Conservation (phyloP, 2,888 invertebrate species). For the Agrotis exclamationis region DNA sequence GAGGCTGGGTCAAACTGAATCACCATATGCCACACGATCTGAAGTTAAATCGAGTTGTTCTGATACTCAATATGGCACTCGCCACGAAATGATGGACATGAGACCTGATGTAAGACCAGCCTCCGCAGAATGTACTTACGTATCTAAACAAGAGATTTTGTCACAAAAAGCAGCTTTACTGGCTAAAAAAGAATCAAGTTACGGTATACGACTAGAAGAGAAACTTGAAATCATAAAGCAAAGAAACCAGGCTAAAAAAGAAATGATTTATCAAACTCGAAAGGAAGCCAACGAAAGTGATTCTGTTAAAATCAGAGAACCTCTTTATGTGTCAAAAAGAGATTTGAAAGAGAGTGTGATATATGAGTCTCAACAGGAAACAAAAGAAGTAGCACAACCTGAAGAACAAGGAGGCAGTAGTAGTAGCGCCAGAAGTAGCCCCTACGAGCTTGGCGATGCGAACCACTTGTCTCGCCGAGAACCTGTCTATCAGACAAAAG, state of each 20-base stretch:
- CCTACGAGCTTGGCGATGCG: slow-evolving; percentile 88
- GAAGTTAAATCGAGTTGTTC: slow-evolving; percentile 88
- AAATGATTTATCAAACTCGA: slow-evolving; percentile 89
- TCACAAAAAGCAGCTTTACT: slow-evolving; percentile 88
- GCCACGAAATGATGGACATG: slow-evolving; percentile 79
- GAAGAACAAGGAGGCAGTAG: slow-evolving; percentile 69
- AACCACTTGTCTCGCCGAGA: slow-evolving; percentile 89
- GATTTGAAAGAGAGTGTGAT: slow-evolving; percentile 89
- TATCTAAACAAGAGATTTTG: slow-evolving; percentile 89
- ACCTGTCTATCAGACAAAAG: slow-evolving; percentile 86
- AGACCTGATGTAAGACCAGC: slow-evolving; percentile 82
- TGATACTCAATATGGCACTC: slow-evolving; percentile 80
- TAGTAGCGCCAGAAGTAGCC: slow-evolving; percentile 84
- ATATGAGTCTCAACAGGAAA: slow-evolving; percentile 89
- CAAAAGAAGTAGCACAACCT: slow-evolving; percentile 78
- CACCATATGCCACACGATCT: slow-evolving; percentile 82
- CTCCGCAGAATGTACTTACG: slow-evolving; percentile 88
- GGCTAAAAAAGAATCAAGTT: slow-evolving; percentile 86
- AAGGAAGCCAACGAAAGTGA: slow-evolving; percentile 88
- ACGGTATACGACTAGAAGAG: slow-evolving; percentile 84
- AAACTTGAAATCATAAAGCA: slow-evolving; percentile 90
- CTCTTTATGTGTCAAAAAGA: slow-evolving; percentile 88
- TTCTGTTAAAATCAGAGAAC: slow-evolving; percentile 85
- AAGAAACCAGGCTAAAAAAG: slow-evolving; percentile 89
- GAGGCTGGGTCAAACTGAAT: slow-evolving; percentile 82